These are phyloP conservation scores for Acanthisitta chloris DNA, from an alignment of 2,113 vertebrate species.

Conservation along the genomic window DNA sequence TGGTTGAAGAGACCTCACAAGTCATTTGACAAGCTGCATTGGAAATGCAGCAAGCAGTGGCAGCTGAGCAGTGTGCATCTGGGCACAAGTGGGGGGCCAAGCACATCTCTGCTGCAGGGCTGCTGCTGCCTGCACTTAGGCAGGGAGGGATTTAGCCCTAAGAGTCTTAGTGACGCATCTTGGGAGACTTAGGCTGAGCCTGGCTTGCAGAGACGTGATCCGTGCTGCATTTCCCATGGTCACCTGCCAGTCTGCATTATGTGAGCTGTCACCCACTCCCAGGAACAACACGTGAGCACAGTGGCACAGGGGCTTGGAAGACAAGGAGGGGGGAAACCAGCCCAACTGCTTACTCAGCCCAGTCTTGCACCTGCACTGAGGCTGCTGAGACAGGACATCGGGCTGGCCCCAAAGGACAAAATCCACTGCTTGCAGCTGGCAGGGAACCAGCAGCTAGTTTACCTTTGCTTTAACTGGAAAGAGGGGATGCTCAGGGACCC, in stretches of 20 bases:
- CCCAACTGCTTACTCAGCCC: neutral
- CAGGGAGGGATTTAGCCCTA: conserved; percentile 33
- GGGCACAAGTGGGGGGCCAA: accelerated
- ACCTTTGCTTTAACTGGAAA: neutral
- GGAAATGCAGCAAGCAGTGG: neutral
- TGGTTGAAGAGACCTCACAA: neutral
- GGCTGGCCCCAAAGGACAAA: neutral
- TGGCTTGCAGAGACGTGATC: conserved; percentile 32
- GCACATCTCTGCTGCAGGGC: neutral
- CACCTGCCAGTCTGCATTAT: conserved; percentile 42
- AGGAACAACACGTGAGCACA: neutral
- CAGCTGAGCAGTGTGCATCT: accelerated
- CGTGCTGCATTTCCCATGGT: neutral
- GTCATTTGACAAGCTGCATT: neutral
- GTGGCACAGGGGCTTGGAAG: neutral
- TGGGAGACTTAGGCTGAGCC: conserved; percentile 45
- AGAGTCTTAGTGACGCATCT: conserved; percentile 52
- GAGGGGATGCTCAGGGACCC: neutral
- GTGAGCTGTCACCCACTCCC: neutral
- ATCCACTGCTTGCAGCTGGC: neutral
- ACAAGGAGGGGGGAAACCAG: neutral
- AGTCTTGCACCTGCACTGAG: neutral
- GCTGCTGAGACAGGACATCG: accelerated
- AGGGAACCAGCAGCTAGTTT: neutral
- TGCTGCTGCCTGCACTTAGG: neutral